Evolutionary conservation across 2,888 invertebrate genomes (phyloP), one percentile per base, ranked within the genome.

Genomic region (Habroteleia sp.): DNA sequence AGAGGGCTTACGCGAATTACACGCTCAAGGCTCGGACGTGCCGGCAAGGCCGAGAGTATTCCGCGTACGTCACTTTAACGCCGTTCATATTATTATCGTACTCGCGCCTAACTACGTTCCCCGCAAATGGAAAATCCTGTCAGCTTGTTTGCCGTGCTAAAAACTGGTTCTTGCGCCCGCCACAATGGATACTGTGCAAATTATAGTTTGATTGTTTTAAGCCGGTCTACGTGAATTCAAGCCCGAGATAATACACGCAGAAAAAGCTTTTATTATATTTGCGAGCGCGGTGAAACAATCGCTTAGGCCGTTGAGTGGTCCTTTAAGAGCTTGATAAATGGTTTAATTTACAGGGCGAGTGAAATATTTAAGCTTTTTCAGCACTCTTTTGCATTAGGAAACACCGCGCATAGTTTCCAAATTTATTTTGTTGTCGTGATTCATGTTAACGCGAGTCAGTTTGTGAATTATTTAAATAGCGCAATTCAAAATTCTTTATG

Each of bases 131-230:
- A 48, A 48, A 62, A 20, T 60, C 60, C 20, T 37, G 60, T 62
- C 62, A 39, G 48, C 31, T 48, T 20, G 62, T 62, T 50, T 63
- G 46, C 92, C 92, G 35, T 10, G 44, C 8, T 31, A 39, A 54
- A 56, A 66, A 31, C 44, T 39, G 29, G 42, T 56, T 63, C 10
- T 39, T 17, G 48, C 20, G 60, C 27, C n/a, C n/a, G n/a, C n/a
- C 23, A 65, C 52, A 52, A 52, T 65, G 39, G 42, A 25, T 25
- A 23, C 35, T 14, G 44, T 17, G 52, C 50, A 33, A 63, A 63
- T 63, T 63, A 52, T 42, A 52, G 41, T 42, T 42, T 52, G 50
- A 63, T 65, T 52, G 63, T 65, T 65, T 65, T 25, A 35, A 42
- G 25, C 7, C 35, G 35, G 7, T 14, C 39, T 17, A 23, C 65